Conservation (phyloP, 2,888 invertebrate species). For the Drosophila tripunctata region DNA sequence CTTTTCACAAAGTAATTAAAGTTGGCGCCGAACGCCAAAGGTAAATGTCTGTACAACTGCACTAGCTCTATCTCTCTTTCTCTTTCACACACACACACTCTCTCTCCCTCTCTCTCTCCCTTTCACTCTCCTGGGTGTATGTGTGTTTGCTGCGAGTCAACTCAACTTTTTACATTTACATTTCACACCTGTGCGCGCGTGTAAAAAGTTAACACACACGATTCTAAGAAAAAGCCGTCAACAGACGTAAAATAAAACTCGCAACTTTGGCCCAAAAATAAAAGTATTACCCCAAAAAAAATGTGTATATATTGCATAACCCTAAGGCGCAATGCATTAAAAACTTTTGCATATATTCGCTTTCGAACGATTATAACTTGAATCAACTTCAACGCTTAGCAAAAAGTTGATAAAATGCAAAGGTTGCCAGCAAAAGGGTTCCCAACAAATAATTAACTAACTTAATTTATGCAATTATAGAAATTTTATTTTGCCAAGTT, state of each 20-base stretch:
- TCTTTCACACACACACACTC: background rate
- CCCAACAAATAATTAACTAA: background rate
- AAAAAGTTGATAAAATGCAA: background rate
- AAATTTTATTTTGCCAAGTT: background rate
- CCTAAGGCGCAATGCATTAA: conserved; percentile 40
- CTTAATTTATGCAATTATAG: background rate
- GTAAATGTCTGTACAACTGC: conserved; percentile 50
- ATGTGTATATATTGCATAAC: conserved; percentile 54
- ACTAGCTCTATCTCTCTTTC: background rate
- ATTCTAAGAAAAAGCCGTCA: conserved; percentile 42
- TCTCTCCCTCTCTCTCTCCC: background rate
- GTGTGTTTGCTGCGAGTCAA: conserved; percentile 42
- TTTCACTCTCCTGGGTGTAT: background rate
- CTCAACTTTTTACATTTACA: conserved; percentile 67
- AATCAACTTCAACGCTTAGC: conserved; percentile 4
- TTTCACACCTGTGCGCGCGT: conserved; percentile 66
- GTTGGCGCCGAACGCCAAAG: conserved; percentile 64
- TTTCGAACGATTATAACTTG: conserved; percentile 10
- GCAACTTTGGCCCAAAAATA: conserved; percentile 19
- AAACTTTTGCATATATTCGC: conserved; percentile 34
- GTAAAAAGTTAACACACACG: conserved; percentile 65
- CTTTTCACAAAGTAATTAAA: conserved; percentile 75
- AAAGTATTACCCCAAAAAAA: conserved; percentile 22
- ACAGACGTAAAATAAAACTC: conserved; percentile 31
- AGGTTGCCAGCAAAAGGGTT: background rate